Percentiles rank a stretch among this genome's conserved stretches.
Conservation (phyloP, 1,140 invertebrate genomes). For the Popillia japonica region DNA sequence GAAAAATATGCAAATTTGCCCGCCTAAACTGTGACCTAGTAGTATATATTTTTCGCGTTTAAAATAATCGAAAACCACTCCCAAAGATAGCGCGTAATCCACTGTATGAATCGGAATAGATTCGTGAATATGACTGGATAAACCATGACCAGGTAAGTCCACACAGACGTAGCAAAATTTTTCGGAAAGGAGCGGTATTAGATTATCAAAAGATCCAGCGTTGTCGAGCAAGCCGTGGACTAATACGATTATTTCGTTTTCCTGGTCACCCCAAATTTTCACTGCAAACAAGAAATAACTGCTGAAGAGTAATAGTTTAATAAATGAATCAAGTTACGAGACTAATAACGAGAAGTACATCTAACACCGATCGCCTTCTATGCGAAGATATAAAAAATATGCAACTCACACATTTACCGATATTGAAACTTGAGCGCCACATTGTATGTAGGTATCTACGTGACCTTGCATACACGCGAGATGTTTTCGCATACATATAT, state of each 20-base stretch:
- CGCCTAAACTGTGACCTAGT: slow-evolving; percentile 69
- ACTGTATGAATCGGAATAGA: neutral
- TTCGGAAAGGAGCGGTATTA: slow-evolving; percentile 68
- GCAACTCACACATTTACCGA: no score
- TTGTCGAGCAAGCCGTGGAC: slow-evolving; percentile 74
- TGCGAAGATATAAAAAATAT: no score
- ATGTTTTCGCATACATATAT: no score
- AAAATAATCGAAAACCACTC: slow-evolving; percentile 12
- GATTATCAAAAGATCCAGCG: slow-evolving; percentile 70
- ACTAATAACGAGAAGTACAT: no score
- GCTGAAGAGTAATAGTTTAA: neutral
- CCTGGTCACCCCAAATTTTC: slow-evolving; percentile 70
- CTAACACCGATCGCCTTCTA: no score
- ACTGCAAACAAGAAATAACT: slow-evolving; percentile 58
- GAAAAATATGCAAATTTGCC: slow-evolving; percentile 61
- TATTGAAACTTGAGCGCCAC: no score
- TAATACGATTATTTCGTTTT: slow-evolving; percentile 64
- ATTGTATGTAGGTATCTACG: no score
- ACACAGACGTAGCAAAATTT: slow-evolving; percentile 70
- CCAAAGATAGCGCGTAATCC: slow-evolving; percentile 48
- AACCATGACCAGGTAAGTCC: slow-evolving; percentile 76
- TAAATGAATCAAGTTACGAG: no score
- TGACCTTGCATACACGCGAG: no score
- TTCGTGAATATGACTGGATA: slow-evolving; percentile 67
- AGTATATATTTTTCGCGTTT: slow-evolving; percentile 63